A percentile compares a stretch with the other conserved stretches of the same genome.
These are phyloP conservation scores for Terrapene triunguis DNA, from an alignment of 2,113 vertebrate species.

Conservation along the genomic window DNA sequence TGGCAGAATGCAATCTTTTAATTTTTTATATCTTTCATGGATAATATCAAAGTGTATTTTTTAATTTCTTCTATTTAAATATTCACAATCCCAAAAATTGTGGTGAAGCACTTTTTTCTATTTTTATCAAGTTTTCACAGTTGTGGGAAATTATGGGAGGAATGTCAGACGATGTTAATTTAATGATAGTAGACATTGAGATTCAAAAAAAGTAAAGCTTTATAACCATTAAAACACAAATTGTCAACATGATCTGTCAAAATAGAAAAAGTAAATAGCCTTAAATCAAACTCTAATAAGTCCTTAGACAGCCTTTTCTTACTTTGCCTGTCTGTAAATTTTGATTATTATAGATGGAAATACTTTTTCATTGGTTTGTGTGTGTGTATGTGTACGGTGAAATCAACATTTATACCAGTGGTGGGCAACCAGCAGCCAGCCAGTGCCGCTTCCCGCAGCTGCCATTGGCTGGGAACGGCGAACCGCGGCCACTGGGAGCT, in stretches of 20 bases:
- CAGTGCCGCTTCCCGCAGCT: too few relatives aligned
- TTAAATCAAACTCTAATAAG: neutral
- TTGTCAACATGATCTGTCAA: neutral
- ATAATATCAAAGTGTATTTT: neutral
- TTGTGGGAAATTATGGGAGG: neutral
- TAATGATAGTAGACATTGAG: neutral
- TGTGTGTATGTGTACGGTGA: neutral
- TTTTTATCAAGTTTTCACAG: neutral
- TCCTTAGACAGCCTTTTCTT: neutral
- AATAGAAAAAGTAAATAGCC: neutral
- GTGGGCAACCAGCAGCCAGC: too few relatives aligned
- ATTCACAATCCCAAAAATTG: neutral
- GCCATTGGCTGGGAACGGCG: too few relatives aligned
- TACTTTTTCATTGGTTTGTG: neutral
- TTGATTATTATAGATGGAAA: neutral
- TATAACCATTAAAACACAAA: neutral
- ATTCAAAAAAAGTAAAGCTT: neutral
- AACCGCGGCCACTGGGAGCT: too few relatives aligned
- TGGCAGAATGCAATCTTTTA: neutral
- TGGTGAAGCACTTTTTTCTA: neutral
- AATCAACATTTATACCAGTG: neutral
- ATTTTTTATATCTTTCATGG: neutral
- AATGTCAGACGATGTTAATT: neutral
- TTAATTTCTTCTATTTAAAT: neutral
- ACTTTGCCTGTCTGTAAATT: neutral